Conservation (phyloP, 2,888 invertebrate genomes). For the Lasioglossum pauxillum region DNA sequence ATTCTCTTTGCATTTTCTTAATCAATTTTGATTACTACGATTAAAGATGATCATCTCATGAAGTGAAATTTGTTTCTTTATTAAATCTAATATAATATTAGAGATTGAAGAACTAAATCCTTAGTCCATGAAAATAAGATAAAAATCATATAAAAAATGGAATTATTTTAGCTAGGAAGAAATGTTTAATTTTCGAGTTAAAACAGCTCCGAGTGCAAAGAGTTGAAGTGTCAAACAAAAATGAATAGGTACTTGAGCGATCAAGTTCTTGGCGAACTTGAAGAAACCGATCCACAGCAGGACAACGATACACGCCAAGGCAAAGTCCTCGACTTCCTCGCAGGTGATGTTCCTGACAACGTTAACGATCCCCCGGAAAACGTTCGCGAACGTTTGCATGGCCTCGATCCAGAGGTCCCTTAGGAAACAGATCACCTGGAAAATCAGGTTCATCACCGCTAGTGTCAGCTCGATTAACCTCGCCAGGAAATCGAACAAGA, state of each 20-base stretch:
- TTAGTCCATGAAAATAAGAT: too few relatives aligned
- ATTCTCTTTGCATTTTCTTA: too few relatives aligned
- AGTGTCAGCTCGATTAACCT: conserved; percentile 75
- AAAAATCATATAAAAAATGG: too few relatives aligned
- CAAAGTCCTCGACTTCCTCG: conserved; percentile 79
- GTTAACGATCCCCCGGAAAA: conserved; percentile 76
- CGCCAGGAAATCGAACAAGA: conserved; percentile 75
- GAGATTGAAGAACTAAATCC: too few relatives aligned
- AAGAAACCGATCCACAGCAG: conserved; percentile 75
- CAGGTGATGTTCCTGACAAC: conserved; percentile 74
- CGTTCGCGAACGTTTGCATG: conserved; percentile 77
- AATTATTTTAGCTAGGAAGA: too few relatives aligned
- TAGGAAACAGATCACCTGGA: conserved; percentile 76
- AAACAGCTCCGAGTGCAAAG: too few relatives aligned
- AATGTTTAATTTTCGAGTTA: too few relatives aligned
- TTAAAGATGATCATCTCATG: too few relatives aligned
- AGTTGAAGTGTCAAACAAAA: not conserved
- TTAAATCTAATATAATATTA: too few relatives aligned
- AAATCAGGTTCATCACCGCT: conserved; percentile 74
- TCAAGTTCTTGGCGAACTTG: conserved; percentile 67
- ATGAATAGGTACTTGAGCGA: conserved; percentile 64
- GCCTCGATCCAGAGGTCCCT: conserved; percentile 76
- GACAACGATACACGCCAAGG: conserved; percentile 77
- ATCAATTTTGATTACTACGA: too few relatives aligned
- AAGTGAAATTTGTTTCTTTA: too few relatives aligned